A percentile compares a stretch with the other conserved stretches of the same genome.
Evolutionary conservation across 1,140 invertebrate species (phyloP).

Genomic region (Prorops nasuta): DNA sequence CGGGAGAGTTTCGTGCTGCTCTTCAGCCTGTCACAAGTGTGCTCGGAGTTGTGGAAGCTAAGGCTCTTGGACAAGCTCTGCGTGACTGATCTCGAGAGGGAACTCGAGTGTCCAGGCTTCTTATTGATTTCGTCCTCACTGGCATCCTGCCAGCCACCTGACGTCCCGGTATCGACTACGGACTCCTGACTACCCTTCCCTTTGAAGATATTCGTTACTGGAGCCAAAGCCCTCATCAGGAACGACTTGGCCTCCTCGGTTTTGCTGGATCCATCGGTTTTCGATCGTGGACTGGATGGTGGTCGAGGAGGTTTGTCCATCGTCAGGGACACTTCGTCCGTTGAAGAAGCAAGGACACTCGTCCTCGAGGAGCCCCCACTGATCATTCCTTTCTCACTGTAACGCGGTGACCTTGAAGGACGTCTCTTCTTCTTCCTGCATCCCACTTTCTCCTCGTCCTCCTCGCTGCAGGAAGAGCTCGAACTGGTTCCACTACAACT

Average conservation of each 20-base stretch:
- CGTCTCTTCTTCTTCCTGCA: constrained; percentile 20
- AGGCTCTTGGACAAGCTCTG: constrained; percentile 41
- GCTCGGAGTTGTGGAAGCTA: constrained; percentile 34
- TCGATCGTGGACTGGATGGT: constrained; percentile 51
- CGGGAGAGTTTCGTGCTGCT: constrained; percentile 44
- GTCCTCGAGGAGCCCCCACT: constrained; percentile 52
- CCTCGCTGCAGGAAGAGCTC: constrained; percentile 44
- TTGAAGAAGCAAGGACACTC: constrained; percentile 56
- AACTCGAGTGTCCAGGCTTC: constrained; percentile 18
- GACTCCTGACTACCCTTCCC: constrained; percentile 52
- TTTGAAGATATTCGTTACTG: constrained; percentile 68
- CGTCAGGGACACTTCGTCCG: constrained; percentile 59
- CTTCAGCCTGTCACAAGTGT: constrained; percentile 34
- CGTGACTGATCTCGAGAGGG: constrained; percentile 27
- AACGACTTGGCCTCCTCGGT: constrained; percentile 70
- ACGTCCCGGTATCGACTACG: constrained; percentile 41
- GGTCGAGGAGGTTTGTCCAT: constrained; percentile 60
- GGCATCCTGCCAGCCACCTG: constrained; percentile 35
- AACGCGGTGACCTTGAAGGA: constrained; percentile 28
- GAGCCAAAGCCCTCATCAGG: constrained; percentile 67
- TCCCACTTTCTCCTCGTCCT: constrained; percentile 24
- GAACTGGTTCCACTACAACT: constrained; percentile 37
- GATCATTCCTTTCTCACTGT: constrained; percentile 33
- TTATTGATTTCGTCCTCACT: constrained; percentile 46
- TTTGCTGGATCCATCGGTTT: constrained; percentile 54